Percentiles rank a stretch among this genome's conserved stretches.
Conservation (phyloP, 2,888 invertebrate species). For the Caenorhabditis becei region DNA sequence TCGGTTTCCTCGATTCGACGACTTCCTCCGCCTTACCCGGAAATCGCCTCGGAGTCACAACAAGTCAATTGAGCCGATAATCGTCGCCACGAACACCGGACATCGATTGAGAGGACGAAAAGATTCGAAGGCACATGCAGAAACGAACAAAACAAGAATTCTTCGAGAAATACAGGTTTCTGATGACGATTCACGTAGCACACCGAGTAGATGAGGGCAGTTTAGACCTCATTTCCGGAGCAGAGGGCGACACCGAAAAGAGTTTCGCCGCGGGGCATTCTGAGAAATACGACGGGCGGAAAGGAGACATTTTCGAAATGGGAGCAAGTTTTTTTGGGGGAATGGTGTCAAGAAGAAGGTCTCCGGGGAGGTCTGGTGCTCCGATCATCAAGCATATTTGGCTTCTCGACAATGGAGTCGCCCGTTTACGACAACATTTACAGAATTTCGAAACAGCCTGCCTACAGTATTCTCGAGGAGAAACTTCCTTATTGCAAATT, state of each 20-base stretch:
- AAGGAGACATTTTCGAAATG: not conserved
- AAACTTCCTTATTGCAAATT: not conserved
- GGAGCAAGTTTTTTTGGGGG: not conserved
- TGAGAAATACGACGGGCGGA: not conserved
- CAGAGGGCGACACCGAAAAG: not conserved
- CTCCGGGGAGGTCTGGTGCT: not conserved
- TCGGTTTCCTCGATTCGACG: not conserved
- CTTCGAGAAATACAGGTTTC: not conserved
- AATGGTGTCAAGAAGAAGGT: not conserved
- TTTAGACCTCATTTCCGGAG: slow-evolving; percentile 3
- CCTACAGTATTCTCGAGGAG: not conserved
- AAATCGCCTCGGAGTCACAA: slow-evolving; percentile 24
- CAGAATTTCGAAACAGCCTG: not conserved
- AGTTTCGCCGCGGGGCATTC: slow-evolving; percentile 16
- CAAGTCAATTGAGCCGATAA: slow-evolving; percentile 46
- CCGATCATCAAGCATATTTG: not conserved
- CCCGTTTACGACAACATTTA: not conserved
- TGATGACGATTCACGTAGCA: slow-evolving; percentile 5
- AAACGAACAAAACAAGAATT: not conserved
- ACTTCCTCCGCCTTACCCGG: slow-evolving; percentile 3
- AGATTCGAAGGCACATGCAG: not conserved
- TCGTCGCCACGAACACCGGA: slow-evolving; percentile 24
- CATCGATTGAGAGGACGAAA: slow-evolving; percentile 1
- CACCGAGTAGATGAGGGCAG: not conserved
- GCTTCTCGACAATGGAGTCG: not conserved